Percentiles rank a stretch among this genome's conserved stretches.
These are phyloP conservation scores for Podilymbus podiceps DNA, from an alignment of 2,113 vertebrate genomes.

Conservation along the genomic window DNA sequence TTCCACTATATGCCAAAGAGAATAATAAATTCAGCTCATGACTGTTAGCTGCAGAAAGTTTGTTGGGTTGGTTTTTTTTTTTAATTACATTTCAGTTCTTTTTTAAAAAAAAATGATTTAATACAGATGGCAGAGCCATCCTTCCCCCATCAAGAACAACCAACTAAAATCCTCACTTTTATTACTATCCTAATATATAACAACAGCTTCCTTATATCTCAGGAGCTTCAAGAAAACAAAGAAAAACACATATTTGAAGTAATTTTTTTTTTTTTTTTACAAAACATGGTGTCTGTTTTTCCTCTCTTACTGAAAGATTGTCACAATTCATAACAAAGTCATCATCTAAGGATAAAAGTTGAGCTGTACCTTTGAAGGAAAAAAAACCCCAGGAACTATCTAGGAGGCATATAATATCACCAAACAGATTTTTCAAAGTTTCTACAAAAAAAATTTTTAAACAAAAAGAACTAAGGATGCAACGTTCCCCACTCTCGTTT, in stretches of 20 bases:
- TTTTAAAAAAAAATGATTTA: neutral
- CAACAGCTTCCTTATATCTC: neutral
- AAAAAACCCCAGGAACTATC: neutral
- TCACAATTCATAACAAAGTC: neutral
- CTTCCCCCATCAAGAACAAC: neutral
- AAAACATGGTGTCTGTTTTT: neutral
- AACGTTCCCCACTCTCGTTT: neutral
- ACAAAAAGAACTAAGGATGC: neutral
- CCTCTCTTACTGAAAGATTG: neutral
- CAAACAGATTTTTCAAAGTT: neutral
- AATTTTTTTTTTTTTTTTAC: neutral
- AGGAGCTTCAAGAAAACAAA: neutral
- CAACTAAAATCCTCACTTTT: neutral
- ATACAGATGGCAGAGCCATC: neutral
- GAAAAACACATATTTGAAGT: neutral
- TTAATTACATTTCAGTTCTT: neutral
- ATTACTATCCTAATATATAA: neutral
- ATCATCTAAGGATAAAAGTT: neutral
- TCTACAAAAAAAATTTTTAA: neutral
- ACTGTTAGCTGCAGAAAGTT: neutral
- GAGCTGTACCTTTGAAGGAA: neutral
- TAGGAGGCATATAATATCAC: neutral
- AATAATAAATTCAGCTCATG: neutral
- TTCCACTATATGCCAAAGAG: neutral
- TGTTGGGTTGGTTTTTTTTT: neutral